These are phyloP conservation scores for Protomyctophum bolini DNA, from an alignment of 2,113 vertebrate genomes.

Conservation along the genomic window DNA sequence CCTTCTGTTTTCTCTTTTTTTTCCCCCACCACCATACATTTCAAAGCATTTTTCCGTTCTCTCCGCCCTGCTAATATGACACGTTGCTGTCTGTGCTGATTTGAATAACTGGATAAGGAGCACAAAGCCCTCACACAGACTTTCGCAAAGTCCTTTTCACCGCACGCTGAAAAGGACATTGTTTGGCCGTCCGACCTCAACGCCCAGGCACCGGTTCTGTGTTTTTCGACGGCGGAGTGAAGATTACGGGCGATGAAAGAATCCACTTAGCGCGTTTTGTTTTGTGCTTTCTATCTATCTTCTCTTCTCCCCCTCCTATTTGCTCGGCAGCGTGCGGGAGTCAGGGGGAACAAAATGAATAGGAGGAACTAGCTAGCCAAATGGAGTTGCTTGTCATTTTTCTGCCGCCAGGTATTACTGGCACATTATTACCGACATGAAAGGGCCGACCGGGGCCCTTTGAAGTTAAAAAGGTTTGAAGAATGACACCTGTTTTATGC, in stretches of 20 bases:
- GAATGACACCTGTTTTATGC: conserved; percentile 64
- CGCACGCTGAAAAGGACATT: conserved; percentile 70
- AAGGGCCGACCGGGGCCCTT: conserved; percentile 62
- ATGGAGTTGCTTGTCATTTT: conserved; percentile 67
- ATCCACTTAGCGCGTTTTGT: conserved; percentile 75
- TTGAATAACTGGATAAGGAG: conserved; percentile 76
- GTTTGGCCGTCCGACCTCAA: conserved; percentile 66
- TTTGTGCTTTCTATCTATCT: conserved; percentile 59
- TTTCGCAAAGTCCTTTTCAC: conserved; percentile 65
- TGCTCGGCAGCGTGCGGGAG: conserved; percentile 38
- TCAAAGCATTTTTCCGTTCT: conserved; percentile 66
- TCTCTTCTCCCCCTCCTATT: conserved; percentile 64
- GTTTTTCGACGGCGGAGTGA: conserved; percentile 41
- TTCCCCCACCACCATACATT: conserved; percentile 54
- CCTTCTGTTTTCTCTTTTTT: conserved; percentile 51
- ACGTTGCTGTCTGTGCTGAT: conserved; percentile 67
- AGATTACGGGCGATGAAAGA: conserved; percentile 71
- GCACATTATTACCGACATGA: conserved; percentile 63
- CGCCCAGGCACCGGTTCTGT: conserved; percentile 36
- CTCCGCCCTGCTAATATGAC: conserved; percentile 64
- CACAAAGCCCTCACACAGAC: conserved; percentile 66
- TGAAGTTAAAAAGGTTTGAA: conserved; percentile 68
- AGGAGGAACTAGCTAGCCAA: conserved; percentile 64
- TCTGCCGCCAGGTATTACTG: conserved; percentile 61
- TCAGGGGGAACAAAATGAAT: conserved; percentile 46